Evolutionary conservation across 2,797 vertebrate species (phyloP), one percentile per base, ranked within the genome.

Genomic region (Pogonophryne albipinna): DNA sequence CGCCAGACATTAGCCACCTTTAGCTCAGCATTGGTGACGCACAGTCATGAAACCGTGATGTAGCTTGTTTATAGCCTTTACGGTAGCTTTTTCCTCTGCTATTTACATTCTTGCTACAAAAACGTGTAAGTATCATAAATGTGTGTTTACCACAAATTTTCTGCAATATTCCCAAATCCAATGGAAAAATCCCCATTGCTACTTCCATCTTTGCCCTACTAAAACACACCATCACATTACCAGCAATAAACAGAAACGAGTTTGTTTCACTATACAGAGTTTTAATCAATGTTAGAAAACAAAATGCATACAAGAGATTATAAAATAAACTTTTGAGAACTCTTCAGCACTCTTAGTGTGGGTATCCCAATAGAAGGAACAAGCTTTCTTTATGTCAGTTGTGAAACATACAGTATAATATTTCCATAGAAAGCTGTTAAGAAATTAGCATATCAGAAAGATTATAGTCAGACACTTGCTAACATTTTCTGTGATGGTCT

Each of bases 251-350:
- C 46, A 69, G 20, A 45, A 45, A 76, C 66, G 72, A 38, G 59
- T 72, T 68, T 67, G 9, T 85, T 84, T 80, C 51, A 86, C 63
- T 74, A 69, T 47, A 87, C 11, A 87, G 66, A 76, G 23, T 66
- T 94, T 93, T 94, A 93, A 90, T 93, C 71, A 82, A 70, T 74
- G 80, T 90, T 89, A 91, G 82, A 86, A 81, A 83, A 89, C 61
- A 80, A 80, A 89, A 87, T 85, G 69, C 84, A 85, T 68, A 76
- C 79, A 67, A 63, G 70, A 85, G 64, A 50, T 67, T 71, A 74
- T 49, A 79, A 82, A 84, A 85, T 49, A 71, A 69, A 59, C 8
- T 66, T 41, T 38, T 56, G 27, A 71, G 61, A 56, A 19, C 56
- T 67, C 58, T 72, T 55, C 13, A 41, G 67, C 4, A 15, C 55